Conservation (phyloP, 64 coral and sea anemone species). For the Montipora efflorescens region DNA sequence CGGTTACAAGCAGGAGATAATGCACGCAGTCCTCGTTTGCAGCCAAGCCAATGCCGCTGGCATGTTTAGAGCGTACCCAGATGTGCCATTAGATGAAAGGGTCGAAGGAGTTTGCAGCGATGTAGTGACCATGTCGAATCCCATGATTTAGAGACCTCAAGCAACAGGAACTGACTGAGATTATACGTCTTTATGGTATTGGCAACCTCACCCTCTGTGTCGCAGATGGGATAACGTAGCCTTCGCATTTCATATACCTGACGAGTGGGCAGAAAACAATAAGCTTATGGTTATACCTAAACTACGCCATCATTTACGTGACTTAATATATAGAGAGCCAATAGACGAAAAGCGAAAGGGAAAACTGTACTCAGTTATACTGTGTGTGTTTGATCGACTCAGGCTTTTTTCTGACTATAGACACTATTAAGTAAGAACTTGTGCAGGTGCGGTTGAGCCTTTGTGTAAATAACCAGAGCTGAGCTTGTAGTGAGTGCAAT, state of each 20-base stretch:
- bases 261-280: too few relatives aligned
- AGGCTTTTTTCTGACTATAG: too few relatives aligned
- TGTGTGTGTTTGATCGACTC: too few relatives aligned
- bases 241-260: slow-evolving; percentile 12
- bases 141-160: not conserved
- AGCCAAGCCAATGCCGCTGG: not conserved
- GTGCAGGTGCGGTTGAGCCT: too few relatives aligned
- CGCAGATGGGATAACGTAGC: slow-evolving; percentile 28
- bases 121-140: not conserved
- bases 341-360: too few relatives aligned
- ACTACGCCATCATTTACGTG: too few relatives aligned
- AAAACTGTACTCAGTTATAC: too few relatives aligned
- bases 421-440: too few relatives aligned
- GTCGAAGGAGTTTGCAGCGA: not conserved
- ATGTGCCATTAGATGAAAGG: not conserved
- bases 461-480: too few relatives aligned
- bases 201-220: not conserved
- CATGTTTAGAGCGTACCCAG: not conserved
- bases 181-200: not conserved
- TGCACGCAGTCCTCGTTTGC: slow-evolving; percentile 26
- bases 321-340: too few relatives aligned
- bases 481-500: too few relatives aligned
- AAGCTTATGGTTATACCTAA: too few relatives aligned
- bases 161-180: not conserved
- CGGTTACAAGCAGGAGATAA: slow-evolving; percentile 5